phyloP scores from a whole-genome alignment of 1,140 invertebrate species.

The Polypedilum pembai region DNA sequence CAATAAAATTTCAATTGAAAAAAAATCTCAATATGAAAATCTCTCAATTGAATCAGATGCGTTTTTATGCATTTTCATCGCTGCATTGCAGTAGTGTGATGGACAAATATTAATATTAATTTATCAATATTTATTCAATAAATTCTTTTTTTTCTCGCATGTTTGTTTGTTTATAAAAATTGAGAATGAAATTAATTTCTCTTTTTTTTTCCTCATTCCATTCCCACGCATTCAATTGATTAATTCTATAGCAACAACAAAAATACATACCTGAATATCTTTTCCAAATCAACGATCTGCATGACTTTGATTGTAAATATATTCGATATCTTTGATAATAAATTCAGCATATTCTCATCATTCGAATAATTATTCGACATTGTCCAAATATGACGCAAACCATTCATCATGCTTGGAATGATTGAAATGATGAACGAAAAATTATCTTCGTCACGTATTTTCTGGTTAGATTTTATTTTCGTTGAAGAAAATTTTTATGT shows the following conservation, averaged over 20 bases:
- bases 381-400: slow-evolving; percentile 75
- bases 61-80: too few relatives aligned
- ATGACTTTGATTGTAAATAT: slow-evolving; percentile 67
- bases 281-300: slow-evolving; percentile 59
- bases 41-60: too few relatives aligned
- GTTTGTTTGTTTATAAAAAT: too few relatives aligned
- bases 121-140: not conserved
- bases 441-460: slow-evolving; percentile 60
- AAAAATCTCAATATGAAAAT: too few relatives aligned
- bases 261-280: slow-evolving; percentile 59
- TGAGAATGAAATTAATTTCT: too few relatives aligned
- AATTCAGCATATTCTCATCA: slow-evolving; percentile 65
- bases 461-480: slow-evolving; percentile 46
- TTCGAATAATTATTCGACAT: slow-evolving; percentile 64
- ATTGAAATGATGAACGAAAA: slow-evolving; percentile 63
- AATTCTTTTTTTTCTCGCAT: not conserved
- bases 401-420: slow-evolving; percentile 70
- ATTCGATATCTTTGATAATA: slow-evolving; percentile 74
- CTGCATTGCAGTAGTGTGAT: too few relatives aligned
- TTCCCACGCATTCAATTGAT: too few relatives aligned
- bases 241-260: too few relatives aligned
- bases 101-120: too few relatives aligned
- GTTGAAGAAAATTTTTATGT: not conserved
- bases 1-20: too few relatives aligned
- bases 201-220: too few relatives aligned